Evolutionary conservation across 2,888 invertebrate genomes (phyloP), one percentile per base, ranked within the genome.

Genomic region (Crematogaster levior): DNA sequence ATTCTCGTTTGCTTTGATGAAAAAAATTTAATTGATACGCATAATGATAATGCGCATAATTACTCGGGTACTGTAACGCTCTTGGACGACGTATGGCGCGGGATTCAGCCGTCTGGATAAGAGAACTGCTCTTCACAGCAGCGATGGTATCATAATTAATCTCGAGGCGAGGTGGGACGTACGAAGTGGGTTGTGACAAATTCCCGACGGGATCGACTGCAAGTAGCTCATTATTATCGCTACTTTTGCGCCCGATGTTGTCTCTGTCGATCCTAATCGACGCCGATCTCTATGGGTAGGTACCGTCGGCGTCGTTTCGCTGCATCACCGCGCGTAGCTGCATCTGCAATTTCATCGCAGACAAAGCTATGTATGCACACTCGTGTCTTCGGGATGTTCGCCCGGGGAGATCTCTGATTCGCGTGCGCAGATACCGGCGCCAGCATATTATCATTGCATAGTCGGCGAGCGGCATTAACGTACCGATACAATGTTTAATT

Each of bases 201-300:
- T 73, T 80, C 74, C 21, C 74, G 60, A 80, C 60, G 58, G 60
- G 60, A 70, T 70, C 73, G 46, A 74, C 46, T 43, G 77, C 77
- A 77, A 77, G 77, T 77, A 77, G 68, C 68, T 77, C 77, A 68
- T 80, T 80, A 70, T 73, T 80, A 73, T 80, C 74, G 73, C 73
- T 77, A 68, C 77, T 68, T 43, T 30, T 58, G 43, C 77, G 66
- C 56, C 46, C 40, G 66, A 24, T 56, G 87, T 85, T 83, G 87
- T 77, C 72, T 83, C 86, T 81, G 58, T 1, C 83, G 86, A 81
- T 77, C 73, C 61, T 87, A 87, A 87, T 87, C 86, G 81, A 75
- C 81, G 34, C 48, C 75, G 83, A 86, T 84, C 83, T 84, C 81
- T 48, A 61, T 72, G 80, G 46, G 40, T 43, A 40, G 63, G 51